Evolutionary conservation across 2,113 vertebrate species (phyloP).

Genomic region (Pollachius pollachius): DNA sequence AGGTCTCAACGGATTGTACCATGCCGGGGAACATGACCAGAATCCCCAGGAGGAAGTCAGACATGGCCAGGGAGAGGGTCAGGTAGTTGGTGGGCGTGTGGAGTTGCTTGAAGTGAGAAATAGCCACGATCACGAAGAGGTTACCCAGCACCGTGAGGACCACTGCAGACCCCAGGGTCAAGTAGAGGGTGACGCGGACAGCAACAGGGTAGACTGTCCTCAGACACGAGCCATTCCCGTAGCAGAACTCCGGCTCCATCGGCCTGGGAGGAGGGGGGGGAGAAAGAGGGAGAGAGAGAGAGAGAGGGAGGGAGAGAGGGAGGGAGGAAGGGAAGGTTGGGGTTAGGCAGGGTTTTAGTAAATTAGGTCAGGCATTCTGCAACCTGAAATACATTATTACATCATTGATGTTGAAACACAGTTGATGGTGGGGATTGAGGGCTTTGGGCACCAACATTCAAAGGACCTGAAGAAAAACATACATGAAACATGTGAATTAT

Average conservation of each 20-base stretch:
- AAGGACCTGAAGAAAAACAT: too few relatives aligned
- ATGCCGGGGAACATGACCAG: constrained; percentile 17
- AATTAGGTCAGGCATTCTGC: too few relatives aligned
- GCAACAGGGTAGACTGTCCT: background rate
- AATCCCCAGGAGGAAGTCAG: constrained; percentile 11
- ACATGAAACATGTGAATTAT: too few relatives aligned
- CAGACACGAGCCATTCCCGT: background rate
- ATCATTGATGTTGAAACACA: too few relatives aligned
- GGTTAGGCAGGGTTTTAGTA: too few relatives aligned
- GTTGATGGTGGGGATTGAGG: too few relatives aligned
- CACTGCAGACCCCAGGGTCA: background rate
- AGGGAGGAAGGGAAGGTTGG: too few relatives aligned
- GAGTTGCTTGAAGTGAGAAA: constrained; percentile 26
- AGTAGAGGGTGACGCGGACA: background rate
- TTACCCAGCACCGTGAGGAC: constrained; percentile 25
- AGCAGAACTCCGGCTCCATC: background rate
- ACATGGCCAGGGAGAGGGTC: constrained; percentile 26
- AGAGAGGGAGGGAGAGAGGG: too few relatives aligned
- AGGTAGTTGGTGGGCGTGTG: constrained; percentile 38
- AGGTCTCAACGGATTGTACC: constrained; percentile 9
- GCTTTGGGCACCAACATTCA: too few relatives aligned
- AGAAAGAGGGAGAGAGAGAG: too few relatives aligned
- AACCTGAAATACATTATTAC: too few relatives aligned
- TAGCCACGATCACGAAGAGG: constrained; percentile 16
- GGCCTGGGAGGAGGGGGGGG: background rate